Evolutionary conservation across 2,888 invertebrate genomes (phyloP).

Genomic region (Serrognathus titanus): DNA sequence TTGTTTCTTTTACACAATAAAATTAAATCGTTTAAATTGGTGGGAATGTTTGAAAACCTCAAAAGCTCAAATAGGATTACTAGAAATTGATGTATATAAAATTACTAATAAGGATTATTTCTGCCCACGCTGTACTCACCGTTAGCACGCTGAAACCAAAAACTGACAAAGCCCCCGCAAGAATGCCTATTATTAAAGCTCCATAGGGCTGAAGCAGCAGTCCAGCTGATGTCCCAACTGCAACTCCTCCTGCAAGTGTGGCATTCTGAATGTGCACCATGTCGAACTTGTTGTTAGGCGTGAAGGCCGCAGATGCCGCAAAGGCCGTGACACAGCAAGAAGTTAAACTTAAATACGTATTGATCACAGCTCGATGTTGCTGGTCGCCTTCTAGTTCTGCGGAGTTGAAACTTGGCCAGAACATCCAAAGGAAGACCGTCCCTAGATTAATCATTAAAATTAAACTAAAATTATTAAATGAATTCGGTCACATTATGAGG

Average conservation of each 20-base stretch:
- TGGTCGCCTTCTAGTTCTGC: constrained; percentile 69
- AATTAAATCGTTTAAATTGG: too few species aligned
- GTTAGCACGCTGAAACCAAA: constrained; percentile 74
- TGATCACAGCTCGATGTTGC: constrained; percentile 83
- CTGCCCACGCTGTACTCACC: too few species aligned
- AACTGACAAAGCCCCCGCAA: constrained; percentile 76
- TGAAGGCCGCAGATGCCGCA: constrained; percentile 74
- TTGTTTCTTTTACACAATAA: too few species aligned
- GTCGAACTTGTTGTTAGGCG: constrained; percentile 72
- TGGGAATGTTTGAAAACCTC: too few species aligned
- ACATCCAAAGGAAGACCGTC: constrained; percentile 91
- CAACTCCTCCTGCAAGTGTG: constrained; percentile 90
- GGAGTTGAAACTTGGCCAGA: constrained; percentile 97
- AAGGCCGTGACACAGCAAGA: constrained; percentile 81
- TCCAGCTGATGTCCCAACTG: constrained; percentile 80
- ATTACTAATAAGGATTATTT: too few species aligned
- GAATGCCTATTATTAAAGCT: constrained; percentile 74
- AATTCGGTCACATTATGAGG: too few species aligned
- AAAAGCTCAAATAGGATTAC: too few species aligned
- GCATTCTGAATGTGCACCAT: constrained; percentile 96
- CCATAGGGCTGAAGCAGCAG: constrained; percentile 80
- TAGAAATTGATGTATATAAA: too few species aligned
- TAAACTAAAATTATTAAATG: too few species aligned
- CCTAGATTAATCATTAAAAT: constrained; percentile 55
- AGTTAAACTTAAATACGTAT: constrained; percentile 87